Conservation (phyloP, 2,888 invertebrate genomes). For the Cartodere bifasciata region DNA sequence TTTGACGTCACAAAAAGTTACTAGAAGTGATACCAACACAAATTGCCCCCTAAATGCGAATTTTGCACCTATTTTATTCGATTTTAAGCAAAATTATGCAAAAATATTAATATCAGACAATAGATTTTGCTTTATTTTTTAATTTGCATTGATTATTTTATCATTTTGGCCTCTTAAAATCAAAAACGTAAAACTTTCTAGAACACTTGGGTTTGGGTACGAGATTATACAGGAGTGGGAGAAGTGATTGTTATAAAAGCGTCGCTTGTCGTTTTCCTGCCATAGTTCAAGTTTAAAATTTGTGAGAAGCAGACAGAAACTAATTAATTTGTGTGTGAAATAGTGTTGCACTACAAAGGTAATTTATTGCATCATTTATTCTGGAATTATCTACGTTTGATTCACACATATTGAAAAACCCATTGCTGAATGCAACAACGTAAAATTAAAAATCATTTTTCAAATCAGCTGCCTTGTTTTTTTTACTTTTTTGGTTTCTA, state of each 20-base stretch:
- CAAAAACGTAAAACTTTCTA: background rate
- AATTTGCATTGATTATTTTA: too few species aligned
- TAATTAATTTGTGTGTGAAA: background rate
- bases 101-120: too few species aligned
- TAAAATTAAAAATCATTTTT: background rate
- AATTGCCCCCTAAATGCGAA: too few species aligned
- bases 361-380: conserved; percentile 1
- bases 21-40: too few species aligned
- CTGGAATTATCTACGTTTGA: background rate
- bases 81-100: too few species aligned
- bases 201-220: background rate
- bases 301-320: too few species aligned
- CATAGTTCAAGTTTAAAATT: too few species aligned
- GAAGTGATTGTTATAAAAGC: conserved; percentile 1
- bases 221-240: conserved; percentile 2
- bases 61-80: too few species aligned
- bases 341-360: background rate
- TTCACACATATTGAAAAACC: background rate
- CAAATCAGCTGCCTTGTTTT: too few species aligned
- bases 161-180: too few species aligned
- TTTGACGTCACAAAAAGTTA: too few species aligned
- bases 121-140: too few species aligned
- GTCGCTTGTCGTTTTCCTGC: background rate
- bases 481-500: conserved; percentile 1
- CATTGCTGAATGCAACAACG: background rate